Conservation (phyloP, 2,888 invertebrate species). For the Drosophila merina region DNA sequence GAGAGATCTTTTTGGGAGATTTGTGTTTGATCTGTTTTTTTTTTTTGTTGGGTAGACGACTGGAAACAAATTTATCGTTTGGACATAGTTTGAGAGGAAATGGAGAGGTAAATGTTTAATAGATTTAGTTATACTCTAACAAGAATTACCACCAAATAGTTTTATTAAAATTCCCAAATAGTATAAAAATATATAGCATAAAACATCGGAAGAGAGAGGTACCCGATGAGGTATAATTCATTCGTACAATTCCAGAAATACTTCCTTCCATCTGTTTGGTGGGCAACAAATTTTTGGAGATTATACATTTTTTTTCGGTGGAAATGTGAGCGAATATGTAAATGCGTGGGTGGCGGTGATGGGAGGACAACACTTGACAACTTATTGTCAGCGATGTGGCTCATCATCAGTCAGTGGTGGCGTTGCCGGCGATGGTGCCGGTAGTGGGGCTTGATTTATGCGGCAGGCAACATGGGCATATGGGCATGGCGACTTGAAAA, state of each 20-base stretch:
- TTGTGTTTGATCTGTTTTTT: conserved; percentile 6
- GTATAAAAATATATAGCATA: background rate
- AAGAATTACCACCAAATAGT: background rate
- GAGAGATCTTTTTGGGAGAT: conserved; percentile 9
- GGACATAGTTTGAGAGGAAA: conserved; percentile 1
- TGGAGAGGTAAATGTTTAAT: background rate
- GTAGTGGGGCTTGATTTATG: conserved; percentile 60
- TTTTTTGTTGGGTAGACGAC: conserved; percentile 16
- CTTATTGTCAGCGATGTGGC: conserved; percentile 63
- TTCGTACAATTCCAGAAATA: background rate
- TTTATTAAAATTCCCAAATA: no score
- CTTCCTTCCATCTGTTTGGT: background rate
- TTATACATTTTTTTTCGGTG: conserved; percentile 25
- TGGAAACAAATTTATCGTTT: conserved; percentile 32
- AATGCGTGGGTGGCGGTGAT: conserved; percentile 57
- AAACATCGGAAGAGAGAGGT: background rate
- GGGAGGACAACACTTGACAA: conserved; percentile 64
- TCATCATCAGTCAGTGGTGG: conserved; percentile 37
- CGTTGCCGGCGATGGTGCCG: conserved; percentile 1
- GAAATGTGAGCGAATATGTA: conserved; percentile 38
- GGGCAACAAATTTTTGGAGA: conserved; percentile 10
- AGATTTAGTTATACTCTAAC: conserved; percentile 9
- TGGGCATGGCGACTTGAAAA: conserved; percentile 38
- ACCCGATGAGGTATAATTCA: background rate
- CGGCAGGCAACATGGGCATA: conserved; percentile 30